Evolutionary conservation across 2,888 invertebrate genomes (phyloP), one percentile per base, ranked within the genome.

Genomic region (Himalopsyche anomala): DNA sequence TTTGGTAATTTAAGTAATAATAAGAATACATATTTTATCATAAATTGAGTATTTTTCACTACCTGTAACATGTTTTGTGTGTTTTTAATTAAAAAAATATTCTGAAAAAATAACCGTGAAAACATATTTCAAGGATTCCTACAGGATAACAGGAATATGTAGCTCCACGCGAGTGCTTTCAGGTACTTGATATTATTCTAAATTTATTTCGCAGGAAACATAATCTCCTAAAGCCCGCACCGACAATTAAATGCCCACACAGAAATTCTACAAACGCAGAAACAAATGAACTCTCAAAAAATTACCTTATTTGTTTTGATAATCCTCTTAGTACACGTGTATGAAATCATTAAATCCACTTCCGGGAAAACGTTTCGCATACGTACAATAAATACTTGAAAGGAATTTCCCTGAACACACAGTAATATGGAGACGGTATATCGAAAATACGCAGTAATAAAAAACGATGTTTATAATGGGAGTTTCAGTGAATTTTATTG

Each of bases 271-370:
- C 19, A 74, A 74, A 74, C 74, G 74, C 15, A 38, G 74, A 74
- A 74, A 74, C 74, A 36, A 74, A 74, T 36, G 36, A 74, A 74
- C 74, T 74, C 74, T 74, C 36, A 74, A 74, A 74, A 74, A 74
- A 74, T 74, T 74, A 74, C 74, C 36, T 17, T 85, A 55, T 81
- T 54, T 82, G 62, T 85, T 85, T 82, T 36, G 74, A 74, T 80
- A 85, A 85, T 85, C 85, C 85, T 85, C 85, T 82, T 85, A 82
- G 54, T 19, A 85, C 81, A 81, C 84, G 40, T 81, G 84, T 81
- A 84, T 54, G 51, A 81, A 84, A 81, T 45, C 51, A 79, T 84
- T 84, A 84, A 74, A 74, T 74, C 74, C 36, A 74, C 74, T 74
- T 74, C 74, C 28, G 19, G 74, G 74, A 36, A 74, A 74, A 74